phyloP scores from a whole-genome alignment of 2,888 invertebrate genomes.

The Volucella inflata region DNA sequence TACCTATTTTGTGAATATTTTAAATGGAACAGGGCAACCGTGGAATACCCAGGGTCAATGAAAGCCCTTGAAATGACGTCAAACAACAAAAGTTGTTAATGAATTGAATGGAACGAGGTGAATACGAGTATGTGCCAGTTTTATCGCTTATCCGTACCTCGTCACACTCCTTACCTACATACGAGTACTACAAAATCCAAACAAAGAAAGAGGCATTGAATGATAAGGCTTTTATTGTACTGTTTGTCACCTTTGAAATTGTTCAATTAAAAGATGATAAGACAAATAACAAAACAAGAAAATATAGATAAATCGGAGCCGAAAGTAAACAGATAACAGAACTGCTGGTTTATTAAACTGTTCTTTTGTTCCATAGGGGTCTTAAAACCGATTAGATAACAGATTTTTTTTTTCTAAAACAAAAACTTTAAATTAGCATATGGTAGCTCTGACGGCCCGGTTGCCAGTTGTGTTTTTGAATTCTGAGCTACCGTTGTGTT shows the following conservation, averaged over 20 bases:
- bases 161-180: too few species aligned
- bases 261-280: constrained; percentile 9
- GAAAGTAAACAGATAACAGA: constrained; percentile 26
- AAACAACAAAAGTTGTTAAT: not conserved
- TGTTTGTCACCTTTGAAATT: constrained; percentile 12
- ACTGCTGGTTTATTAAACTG: not conserved
- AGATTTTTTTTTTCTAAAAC: constrained; percentile 6
- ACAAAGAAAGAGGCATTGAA: not conserved
- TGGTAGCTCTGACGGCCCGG: not conserved
- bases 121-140: not conserved
- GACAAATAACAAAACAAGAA: not conserved
- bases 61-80: not conserved
- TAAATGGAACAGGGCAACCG: too few species aligned
- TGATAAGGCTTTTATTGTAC: constrained; percentile 15
- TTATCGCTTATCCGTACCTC: too few species aligned
- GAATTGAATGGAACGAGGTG: not conserved
- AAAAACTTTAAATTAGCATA: constrained; percentile 28
- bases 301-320: not conserved
- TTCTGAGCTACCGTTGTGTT: not conserved
- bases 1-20: not conserved
- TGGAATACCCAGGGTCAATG: not conserved
- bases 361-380: constrained; percentile 7
- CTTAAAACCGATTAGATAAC: constrained; percentile 18
- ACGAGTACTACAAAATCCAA: not conserved
- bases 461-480: constrained; percentile 14